A percentile compares a stretch with the other conserved stretches of the same genome.
Evolutionary conservation across 2,888 invertebrate species (phyloP).

Genomic region (Nezara viridula): DNA sequence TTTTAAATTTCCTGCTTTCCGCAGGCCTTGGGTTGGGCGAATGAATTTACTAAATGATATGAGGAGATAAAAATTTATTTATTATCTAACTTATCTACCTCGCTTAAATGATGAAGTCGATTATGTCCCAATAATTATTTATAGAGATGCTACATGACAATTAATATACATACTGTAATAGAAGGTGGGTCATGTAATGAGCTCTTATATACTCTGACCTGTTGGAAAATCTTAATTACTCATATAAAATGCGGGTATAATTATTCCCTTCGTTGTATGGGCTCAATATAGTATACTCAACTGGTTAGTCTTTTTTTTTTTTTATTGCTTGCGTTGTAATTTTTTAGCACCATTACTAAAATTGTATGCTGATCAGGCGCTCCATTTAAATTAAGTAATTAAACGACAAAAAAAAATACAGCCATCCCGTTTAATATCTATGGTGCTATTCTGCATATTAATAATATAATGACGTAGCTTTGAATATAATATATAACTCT

Average conservation of each 20-base stretch:
- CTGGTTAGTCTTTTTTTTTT: not conserved
- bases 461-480: not conserved
- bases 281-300: not conserved
- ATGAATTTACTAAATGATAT: too few species aligned
- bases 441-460: not conserved
- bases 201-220: constrained; percentile 6
- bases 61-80: not conserved
- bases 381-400: not conserved
- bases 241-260: constrained; percentile 28
- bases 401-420: not conserved
- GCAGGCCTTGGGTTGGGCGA: too few species aligned
- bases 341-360: constrained; percentile 12
- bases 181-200: constrained; percentile 1
- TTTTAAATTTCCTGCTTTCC: too few species aligned
- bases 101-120: not conserved
- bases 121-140: not conserved
- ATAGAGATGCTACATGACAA: not conserved
- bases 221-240: constrained; percentile 13
- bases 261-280: not conserved
- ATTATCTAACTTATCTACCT: not conserved
- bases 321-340: not conserved
- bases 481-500: not conserved
- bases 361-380: not conserved
- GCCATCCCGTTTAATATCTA: not conserved
- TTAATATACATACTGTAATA: not conserved